Base-by-base conservation (phyloP, 2,113 vertebrate genomes). In the Malurus melanocephalus region DNA sequence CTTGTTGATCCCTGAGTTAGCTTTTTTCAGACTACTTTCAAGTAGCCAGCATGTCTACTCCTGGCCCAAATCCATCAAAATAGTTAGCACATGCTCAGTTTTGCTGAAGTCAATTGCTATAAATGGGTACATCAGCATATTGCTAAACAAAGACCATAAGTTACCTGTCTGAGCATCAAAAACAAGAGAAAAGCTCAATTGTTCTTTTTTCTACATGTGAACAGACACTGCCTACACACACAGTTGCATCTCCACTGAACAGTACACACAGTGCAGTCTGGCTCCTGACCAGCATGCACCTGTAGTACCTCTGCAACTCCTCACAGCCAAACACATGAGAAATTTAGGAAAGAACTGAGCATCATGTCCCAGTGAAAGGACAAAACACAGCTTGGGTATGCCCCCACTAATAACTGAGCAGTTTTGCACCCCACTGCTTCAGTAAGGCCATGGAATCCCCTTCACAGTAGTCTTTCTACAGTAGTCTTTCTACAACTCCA, bases 81-180 rank as follows among this genome's bases (percentile, higher is more conserved):
- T 18, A 55, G 46, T 76, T 49, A 93, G 62, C 16, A 60, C 48
- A 65, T 16, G 45, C 35, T 69, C 32, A 38, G 43, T 60, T 71
- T 55, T 87, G 26, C 40, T 49, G 24, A 67, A 91, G 82, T 74
- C 76, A 53, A 42, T 56, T 65, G 74, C 74, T 79, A 61, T 27
- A 57, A 90, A 53, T 18, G 57, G 26, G 19, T 17, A 18, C 45
- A 80, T 71, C 80, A 71, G 82, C 24, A 2, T 60, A 77, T 71
- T 30, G 24, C 56, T 71, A 80, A 75, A 73, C 85, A 83, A 93
- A 92, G 74, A 87, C 72, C 82, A 12, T 82, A 93, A 85, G 56
- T 80, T 85, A 95, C 43, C 81, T 65, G 23, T 49, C 65, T 68
- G 26, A 81, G 30, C 43, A 51, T 21, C 33, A 24, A 38, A 77